Percentiles rank a stretch among this genome's conserved stretches.
Conservation (phyloP, 2,888 invertebrate species). For the Eubasilissa splendida region DNA sequence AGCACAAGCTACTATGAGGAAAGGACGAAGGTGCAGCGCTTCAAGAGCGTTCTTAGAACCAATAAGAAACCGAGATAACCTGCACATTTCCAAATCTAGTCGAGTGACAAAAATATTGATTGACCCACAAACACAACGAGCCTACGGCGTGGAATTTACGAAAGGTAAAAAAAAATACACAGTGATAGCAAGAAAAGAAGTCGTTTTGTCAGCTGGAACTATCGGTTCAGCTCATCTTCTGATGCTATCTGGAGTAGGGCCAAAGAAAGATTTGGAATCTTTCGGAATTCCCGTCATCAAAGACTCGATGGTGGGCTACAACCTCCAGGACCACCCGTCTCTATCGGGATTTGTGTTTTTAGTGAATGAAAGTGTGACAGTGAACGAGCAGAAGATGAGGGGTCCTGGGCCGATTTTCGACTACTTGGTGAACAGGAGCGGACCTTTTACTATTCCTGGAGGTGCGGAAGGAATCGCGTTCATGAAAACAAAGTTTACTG, state of each 20-base stretch:
- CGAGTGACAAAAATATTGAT: conserved; percentile 80
- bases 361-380: conserved; percentile 78
- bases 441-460: conserved; percentile 84
- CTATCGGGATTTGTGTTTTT: conserved; percentile 82
- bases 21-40: conserved; percentile 84
- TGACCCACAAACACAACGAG: conserved; percentile 74
- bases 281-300: conserved; percentile 76
- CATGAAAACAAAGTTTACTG: conserved; percentile 76
- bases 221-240: conserved; percentile 90
- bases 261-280: conserved; percentile 74
- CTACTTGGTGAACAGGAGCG: conserved; percentile 76
- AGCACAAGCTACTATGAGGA: conserved; percentile 80
- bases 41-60: conserved; percentile 86
- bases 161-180: conserved; percentile 73
- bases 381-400: conserved; percentile 74
- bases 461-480: conserved; percentile 86
- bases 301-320: conserved; percentile 84
- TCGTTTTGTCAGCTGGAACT: conserved; percentile 85
- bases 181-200: conserved; percentile 79
- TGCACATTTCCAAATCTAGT: conserved; percentile 80
- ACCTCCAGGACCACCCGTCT: conserved; percentile 87
- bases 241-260: conserved; percentile 89
- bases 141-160: conserved; percentile 79
- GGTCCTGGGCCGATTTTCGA: conserved; percentile 75
- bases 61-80: conserved; percentile 75